Evolutionary conservation across 2,797 vertebrate species (phyloP).

Genomic region (Amphiprion clarkii): DNA sequence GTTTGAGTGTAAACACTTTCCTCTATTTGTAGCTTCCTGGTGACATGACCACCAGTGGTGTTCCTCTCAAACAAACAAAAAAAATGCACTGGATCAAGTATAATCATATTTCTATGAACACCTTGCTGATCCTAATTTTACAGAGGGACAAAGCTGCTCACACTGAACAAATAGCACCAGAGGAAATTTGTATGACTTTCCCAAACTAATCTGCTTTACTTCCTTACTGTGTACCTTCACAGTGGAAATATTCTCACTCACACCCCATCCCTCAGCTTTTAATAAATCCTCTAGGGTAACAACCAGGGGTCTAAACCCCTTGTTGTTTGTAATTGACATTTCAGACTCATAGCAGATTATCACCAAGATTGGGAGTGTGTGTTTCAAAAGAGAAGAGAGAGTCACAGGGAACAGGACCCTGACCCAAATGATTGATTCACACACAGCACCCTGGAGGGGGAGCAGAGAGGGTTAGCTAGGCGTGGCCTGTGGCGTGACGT

Average conservation of each 20-base stretch:
- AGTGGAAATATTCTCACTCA: constrained; percentile 56
- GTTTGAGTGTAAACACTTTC: constrained; percentile 62
- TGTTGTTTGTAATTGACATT: constrained; percentile 82
- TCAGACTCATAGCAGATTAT: constrained; percentile 83
- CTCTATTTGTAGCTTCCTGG: constrained; percentile 48
- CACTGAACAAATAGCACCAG: not conserved
- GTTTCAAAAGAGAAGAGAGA: constrained; percentile 78
- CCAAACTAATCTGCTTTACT: constrained; percentile 42
- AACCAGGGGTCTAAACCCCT: constrained; percentile 66
- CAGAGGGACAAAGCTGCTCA: not conserved
- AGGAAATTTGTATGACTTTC: constrained; percentile 27
- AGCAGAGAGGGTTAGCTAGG: constrained; percentile 57
- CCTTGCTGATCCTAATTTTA: not conserved
- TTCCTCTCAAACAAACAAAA: constrained; percentile 10
- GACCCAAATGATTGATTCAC: constrained; percentile 84
- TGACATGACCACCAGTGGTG: not conserved
- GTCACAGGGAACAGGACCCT: constrained; percentile 78
- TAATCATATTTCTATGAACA: not conserved
- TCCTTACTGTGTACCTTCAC: constrained; percentile 47
- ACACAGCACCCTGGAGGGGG: constrained; percentile 67
- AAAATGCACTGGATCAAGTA: not conserved
- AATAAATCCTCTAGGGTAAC: constrained; percentile 64
- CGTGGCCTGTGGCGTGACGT: constrained; percentile 77
- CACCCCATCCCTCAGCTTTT: constrained; percentile 38
- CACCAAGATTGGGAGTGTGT: constrained; percentile 74